A percentile compares a stretch with the other conserved stretches of the same genome.
phyloP scores from a whole-genome alignment of 1,140 invertebrate species.

The Scylla paramamosain region DNA sequence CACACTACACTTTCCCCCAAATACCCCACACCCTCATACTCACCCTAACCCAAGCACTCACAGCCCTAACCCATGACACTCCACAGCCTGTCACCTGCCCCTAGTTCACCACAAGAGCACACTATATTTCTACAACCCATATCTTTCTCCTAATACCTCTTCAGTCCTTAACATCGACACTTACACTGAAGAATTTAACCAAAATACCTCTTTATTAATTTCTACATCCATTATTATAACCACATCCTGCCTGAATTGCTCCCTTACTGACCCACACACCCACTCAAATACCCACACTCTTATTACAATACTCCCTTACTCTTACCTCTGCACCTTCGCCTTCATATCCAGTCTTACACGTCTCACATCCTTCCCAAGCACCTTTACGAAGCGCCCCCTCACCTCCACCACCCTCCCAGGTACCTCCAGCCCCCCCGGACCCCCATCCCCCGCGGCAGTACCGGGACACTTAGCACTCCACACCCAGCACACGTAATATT shows the following conservation, averaged over 20 bases:
- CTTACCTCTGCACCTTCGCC: too few species aligned
- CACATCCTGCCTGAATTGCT: background rate
- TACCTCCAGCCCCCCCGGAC: too few species aligned
- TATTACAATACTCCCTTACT: background rate
- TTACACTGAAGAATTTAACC: background rate
- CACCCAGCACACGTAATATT: background rate
- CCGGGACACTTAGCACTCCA: background rate
- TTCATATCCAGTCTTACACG: too few species aligned
- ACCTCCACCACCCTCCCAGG: too few species aligned
- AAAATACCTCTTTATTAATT: conserved; percentile 16
- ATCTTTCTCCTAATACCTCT: background rate
- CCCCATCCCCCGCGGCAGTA: too few species aligned
- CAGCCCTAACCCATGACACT: background rate
- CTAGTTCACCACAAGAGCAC: too few species aligned
- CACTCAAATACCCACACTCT: conserved; percentile 46
- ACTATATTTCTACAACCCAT: background rate
- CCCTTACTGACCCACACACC: conserved; percentile 48
- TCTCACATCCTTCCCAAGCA: too few species aligned
- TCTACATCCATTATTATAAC: conserved; percentile 42
- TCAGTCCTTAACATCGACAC: background rate
- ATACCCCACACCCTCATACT: too few species aligned
- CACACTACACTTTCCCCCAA: too few species aligned
- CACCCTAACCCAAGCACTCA: background rate
- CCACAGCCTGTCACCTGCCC: too few species aligned
- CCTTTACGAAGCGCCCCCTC: too few species aligned